Evolutionary conservation across 1,140 invertebrate genomes (phyloP).

Genomic region (Homalodisca vitripennis): DNA sequence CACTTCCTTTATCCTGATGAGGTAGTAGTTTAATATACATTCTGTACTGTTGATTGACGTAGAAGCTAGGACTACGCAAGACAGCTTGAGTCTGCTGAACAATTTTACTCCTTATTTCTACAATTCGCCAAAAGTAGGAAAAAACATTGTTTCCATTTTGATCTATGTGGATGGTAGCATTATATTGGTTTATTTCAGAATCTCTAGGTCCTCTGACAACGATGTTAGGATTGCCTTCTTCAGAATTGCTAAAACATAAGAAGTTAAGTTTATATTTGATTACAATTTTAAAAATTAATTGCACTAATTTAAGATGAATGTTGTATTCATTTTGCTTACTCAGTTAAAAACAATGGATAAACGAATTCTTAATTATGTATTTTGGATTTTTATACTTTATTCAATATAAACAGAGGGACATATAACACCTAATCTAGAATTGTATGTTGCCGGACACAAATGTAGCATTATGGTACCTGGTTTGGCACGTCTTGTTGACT

Average conservation of each 20-base stretch:
- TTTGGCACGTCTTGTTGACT: background rate
- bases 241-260: too few relatives aligned
- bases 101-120: constrained; percentile 45
- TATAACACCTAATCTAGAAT: background rate
- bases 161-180: constrained; percentile 47
- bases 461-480: background rate
- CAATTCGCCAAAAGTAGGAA: constrained; percentile 48
- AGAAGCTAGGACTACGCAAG: constrained; percentile 47
- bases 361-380: background rate
- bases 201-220: constrained; percentile 22
- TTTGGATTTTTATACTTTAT: background rate
- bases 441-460: background rate
- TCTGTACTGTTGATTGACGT: constrained; percentile 43
- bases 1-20: constrained; percentile 44
- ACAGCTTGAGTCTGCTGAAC: constrained; percentile 35
- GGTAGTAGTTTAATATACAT: constrained; percentile 49
- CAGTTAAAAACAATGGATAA: background rate
- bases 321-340: background rate
- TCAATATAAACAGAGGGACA: background rate
- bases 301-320: background rate
- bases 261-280: too few relatives aligned
- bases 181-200: constrained; percentile 43
- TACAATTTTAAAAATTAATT: too few relatives aligned
- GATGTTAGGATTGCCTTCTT: too few relatives aligned
- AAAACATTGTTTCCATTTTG: constrained; percentile 42